Conservation (phyloP, 2,888 invertebrate species). For the Hofmannophila pseudospretella region DNA sequence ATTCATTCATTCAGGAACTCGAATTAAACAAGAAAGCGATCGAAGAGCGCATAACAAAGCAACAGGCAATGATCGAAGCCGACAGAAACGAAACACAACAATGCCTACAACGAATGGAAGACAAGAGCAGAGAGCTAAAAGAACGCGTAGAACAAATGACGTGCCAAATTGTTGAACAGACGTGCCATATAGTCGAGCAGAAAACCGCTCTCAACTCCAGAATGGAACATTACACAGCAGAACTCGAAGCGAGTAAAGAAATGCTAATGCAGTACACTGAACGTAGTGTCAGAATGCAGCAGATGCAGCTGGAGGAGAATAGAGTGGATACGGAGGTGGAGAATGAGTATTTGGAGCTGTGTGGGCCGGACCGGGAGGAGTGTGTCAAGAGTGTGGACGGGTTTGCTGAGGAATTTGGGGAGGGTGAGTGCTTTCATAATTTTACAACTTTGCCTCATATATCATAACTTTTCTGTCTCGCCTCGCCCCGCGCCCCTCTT, state of each 20-base stretch:
- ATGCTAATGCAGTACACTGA: conserved; percentile 32
- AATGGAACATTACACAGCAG: conserved; percentile 31
- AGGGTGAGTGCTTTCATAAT: conserved; percentile 56
- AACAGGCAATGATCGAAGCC: conserved; percentile 32
- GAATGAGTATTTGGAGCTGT: conserved; percentile 36
- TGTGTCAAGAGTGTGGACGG: conserved; percentile 35
- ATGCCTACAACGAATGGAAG: conserved; percentile 32
- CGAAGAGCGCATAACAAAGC: conserved; percentile 30
- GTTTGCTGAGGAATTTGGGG: conserved; percentile 51
- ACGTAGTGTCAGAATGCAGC: conserved; percentile 28
- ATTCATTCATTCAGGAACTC: too few species aligned
- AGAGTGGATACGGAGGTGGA: conserved; percentile 40
- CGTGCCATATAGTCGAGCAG: conserved; percentile 30
- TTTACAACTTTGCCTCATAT: too few species aligned
- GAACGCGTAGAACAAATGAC: too few species aligned
- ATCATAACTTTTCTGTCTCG: too few species aligned
- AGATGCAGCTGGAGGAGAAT: conserved; percentile 25
- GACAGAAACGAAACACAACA: conserved; percentile 32
- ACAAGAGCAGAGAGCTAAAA: conserved; percentile 28
- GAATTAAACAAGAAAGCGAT: conserved; percentile 30
- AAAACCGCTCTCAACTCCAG: conserved; percentile 18
- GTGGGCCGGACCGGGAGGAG: conserved; percentile 31
- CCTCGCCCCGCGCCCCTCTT: too few species aligned
- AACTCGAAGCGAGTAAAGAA: conserved; percentile 33
- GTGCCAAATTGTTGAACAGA: too few species aligned